Percentiles rank a stretch among this genome's conserved stretches.
phyloP scores from a whole-genome alignment of 1,140 invertebrate genomes.

The Bicyclus anynana region DNA sequence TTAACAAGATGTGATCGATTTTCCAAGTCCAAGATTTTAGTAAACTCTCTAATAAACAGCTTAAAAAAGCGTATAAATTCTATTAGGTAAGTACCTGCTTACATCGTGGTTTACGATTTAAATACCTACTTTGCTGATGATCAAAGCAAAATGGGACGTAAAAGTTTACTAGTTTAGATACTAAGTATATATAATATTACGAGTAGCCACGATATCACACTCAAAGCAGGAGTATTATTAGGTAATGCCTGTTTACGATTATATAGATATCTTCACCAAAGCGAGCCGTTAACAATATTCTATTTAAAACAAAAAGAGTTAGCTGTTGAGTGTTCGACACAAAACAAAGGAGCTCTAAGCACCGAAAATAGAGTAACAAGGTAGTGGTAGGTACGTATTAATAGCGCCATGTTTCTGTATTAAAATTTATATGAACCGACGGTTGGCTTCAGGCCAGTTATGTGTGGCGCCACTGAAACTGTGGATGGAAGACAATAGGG shows the following conservation, averaged over 20 bases:
- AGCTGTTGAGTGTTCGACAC: constrained; percentile 33
- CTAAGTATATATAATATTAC: too few species aligned
- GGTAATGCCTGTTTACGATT: constrained; percentile 19
- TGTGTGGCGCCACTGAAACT: constrained; percentile 1
- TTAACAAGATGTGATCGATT: too few species aligned
- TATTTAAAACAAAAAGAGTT: constrained; percentile 36
- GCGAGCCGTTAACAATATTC: constrained; percentile 19
- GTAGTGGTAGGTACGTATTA: constrained; percentile 43
- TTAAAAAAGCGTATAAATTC: too few species aligned
- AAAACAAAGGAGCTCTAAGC: constrained; percentile 55
- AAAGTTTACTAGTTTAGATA: too few species aligned
- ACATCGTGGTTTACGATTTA: too few species aligned
- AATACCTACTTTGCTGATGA: too few species aligned
- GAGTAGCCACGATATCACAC: too few species aligned
- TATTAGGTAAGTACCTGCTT: too few species aligned
- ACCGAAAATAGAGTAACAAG: constrained; percentile 56
- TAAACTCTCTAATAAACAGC: too few species aligned
- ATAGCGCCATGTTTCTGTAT: constrained; percentile 50
- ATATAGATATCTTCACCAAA: constrained; percentile 4
- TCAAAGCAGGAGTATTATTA: not conserved
- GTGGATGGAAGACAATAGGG: not conserved
- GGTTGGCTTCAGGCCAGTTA: constrained; percentile 50
- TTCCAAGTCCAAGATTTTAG: too few species aligned
- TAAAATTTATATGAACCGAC: constrained; percentile 47
- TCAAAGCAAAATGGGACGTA: too few species aligned